Base-by-base conservation (phyloP, 2,113 vertebrate species). In the Centropus unirufus region DNA sequence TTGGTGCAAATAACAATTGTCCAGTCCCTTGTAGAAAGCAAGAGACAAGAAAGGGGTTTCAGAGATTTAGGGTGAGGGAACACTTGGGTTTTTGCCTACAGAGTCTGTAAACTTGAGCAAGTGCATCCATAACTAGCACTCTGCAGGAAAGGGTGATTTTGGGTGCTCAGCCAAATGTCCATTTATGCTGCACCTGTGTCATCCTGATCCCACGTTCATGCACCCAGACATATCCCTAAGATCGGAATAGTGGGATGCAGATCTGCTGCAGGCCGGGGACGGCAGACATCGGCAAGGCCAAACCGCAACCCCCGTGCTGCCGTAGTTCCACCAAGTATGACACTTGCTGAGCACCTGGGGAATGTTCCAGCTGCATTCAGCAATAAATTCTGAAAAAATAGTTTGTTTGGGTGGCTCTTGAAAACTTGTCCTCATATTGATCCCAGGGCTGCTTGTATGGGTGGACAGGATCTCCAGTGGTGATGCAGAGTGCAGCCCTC, bases 151-250 rank as follows among this genome's bases (percentile, higher is more conserved):
- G 24, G 32, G 8, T 14, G 36, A 34, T 78, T 90, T 63, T 68
- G 70, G 18, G 49, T 78, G 47, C 17, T 5, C 47, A n/a, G 34
- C 15, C 34, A 34, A 34, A 39, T 1, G 5, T 24, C 30, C 3
- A 0, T 69, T 57, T 1, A 0, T 1, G 0, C 34, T 67, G 74
- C 7, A 14, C 39, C 44, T 5, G 6, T 2, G 1, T 63, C 32
- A 6, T 44, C 15, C 14, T 5, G 1, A 7, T 32, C 24, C 10
- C n/a, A 19, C 0, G 0, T 59, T 66, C 32, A 32, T 1, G 4
- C 6, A 5, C 26, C 20, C 73, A 13, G 32, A 14, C 26, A 44
- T 16, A 18, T 27, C 36, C 16, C 55, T 15, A 40, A 49, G 59
- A 34, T 3, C 16, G 21, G 14, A n/a, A 30, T 14, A 73, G 30